Base-by-base conservation (phyloP, 2,113 vertebrate species). In the Zosterops borbonicus region DNA sequence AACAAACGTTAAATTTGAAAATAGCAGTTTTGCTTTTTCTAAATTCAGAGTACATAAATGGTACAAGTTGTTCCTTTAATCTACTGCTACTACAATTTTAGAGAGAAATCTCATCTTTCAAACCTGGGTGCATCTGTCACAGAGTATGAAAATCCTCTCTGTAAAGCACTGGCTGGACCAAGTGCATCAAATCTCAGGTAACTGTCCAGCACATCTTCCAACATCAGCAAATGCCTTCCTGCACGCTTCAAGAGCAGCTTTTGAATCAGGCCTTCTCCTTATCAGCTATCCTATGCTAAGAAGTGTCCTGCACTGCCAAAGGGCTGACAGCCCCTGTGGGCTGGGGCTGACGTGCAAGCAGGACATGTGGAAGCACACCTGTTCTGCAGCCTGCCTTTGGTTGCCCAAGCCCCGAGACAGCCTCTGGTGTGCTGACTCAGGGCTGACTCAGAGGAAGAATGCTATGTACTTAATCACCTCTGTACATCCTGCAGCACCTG, bases 271-370 rank as follows among this genome's bases (percentile, higher is more conserved):
- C 14, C 21, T 69, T 58, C 46, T 47, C 63, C 41, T 81, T 33
- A 74, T 16, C 63, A 80, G 68, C 50, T 73, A 1, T 39, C n/a
- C 80, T 11, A 21, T 3, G 23, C 11, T 9, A 27, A 86, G 16
- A 53, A 81, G 39, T 0, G 1, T 44, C 59, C 64, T 63, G 67
- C 46, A 53, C 63, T 67, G 56, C 50, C 29, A 11, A 63, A 88
- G 6, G 39, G 44, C 28, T 52, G 68, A 55, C 35, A 52, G 71
- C 27, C 71, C 50, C 46, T 27, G 42, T 42, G 16, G 23, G n/a
- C 53, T 6, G 31, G 69, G n/a, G 44, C 41, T 27, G 88, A 69
- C 0, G 0, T 7, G 50, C 46, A 29, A 0, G 1, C 22, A 60
- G 69, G 63, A 50, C 19, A 2, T 31, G 11, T 6, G 49, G 42